Evolutionary conservation across 2,113 vertebrate species (phyloP), one percentile per base, ranked within the genome.

Genomic region (Pandion haliaetus): DNA sequence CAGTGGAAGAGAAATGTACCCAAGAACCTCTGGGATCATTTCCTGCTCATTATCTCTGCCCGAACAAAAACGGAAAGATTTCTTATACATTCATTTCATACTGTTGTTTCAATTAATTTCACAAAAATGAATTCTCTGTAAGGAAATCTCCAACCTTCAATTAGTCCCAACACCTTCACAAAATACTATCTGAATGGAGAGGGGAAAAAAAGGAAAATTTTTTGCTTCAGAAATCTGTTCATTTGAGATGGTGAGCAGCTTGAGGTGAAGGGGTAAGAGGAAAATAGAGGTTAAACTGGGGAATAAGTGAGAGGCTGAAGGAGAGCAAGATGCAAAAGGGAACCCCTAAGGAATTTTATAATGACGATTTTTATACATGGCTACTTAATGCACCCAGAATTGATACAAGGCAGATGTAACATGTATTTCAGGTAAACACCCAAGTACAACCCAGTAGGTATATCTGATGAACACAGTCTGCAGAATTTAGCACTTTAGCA

Each of bases 21-120:
- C 70, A 85, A 63, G 78, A 91, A 91, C 11, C 15, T 31, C 62
- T 23, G 29, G 88, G 70, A 93, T 91, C 65, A 95, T 58, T 78
- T 86, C 93, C 50, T 77, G 54, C 82, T 97, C 73, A 77, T 91
- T 93, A 93, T 88, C 79, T 94, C 71, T 87, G 79, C 82, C 85
- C 59, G 65, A 66, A 77, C 8, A 82, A 80, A 92, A 62, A 2
- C 8, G 5, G 1, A 3, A 81, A 58, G 23, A 66, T 77, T 61
- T 77, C 45, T 67, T 82, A 38, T 70, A 62, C 23, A 47, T 73
- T 86, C 32, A 54, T 50, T 90, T 82, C 50, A 45, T 18, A 28
- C 14, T 54, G 52, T 49, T 78, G 54, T 38, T 93, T 73, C 87
- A 91, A 88, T 72, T 83, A 49, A 80, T 74, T 94, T 67, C 57